Base-by-base conservation (phyloP, 2,113 vertebrate genomes). In the Notothenia rossii region DNA sequence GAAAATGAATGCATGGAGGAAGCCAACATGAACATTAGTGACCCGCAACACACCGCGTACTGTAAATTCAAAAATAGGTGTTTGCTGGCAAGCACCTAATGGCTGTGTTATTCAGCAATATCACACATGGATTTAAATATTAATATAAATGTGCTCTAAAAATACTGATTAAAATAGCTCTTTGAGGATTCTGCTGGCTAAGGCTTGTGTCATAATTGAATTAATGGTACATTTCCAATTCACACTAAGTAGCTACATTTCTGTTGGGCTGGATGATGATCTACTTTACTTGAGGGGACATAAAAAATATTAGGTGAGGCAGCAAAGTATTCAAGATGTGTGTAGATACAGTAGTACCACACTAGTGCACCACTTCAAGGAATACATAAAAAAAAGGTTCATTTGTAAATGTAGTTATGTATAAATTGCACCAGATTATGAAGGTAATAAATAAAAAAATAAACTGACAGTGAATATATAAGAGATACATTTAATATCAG, bases 101-200 rank as follows among this genome's bases (percentile, higher is more conserved):
- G 17, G 33, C 49, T 49, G 40, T 40, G 10, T 45, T 20, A n/a
- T 40, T 10, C 45, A 40, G 67, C 61, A 65, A 54, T 40, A 45
- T 68, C 5, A 49, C 17, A 53, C 13, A 65, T 40, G 63, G 45
- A n/a, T 63, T 33, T 51, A 33, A 18, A 77, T 75, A 67, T 70
- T 63, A 29, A 74, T 71, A 29, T 20, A 51, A 61, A 71, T 77
- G 50, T 69, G 53, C 22, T 74, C 36, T 40, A 50, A 63, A 58
- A 10, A 36, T 56, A 45, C 56, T 79, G n/a, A 79, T 36, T 54
- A 8, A 48, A 75, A 74, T 70, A 5, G 40, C 29, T 73, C 50
- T 79, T 13, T 59, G 36, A 59, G 36, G 17, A 66, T 43, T 69
- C 43, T 10, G 1, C 25, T 20, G 6, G 3, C 12, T 56, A 33